Evolutionary conservation across 1,140 invertebrate genomes (phyloP).

Genomic region (Galendromus occidentalis): DNA sequence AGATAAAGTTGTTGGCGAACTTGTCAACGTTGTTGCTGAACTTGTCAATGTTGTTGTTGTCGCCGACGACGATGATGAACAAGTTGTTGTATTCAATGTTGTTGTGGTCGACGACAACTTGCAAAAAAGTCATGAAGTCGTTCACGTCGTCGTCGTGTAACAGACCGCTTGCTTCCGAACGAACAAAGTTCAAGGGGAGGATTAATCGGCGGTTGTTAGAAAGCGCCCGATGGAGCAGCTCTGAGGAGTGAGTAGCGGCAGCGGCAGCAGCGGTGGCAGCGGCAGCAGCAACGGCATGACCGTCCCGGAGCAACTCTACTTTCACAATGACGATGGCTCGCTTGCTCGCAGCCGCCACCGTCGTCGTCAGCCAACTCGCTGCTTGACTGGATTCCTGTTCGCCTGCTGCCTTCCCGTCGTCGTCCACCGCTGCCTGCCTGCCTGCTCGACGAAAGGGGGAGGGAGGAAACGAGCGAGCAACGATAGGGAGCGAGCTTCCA

Average conservation of each 20-base stretch:
- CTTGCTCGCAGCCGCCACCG: background rate
- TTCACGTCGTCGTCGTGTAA: too few relatives aligned
- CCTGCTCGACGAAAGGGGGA: background rate
- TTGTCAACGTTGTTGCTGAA: too few relatives aligned
- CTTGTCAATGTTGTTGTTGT: too few relatives aligned
- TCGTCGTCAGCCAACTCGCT: background rate
- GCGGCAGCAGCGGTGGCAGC: background rate
- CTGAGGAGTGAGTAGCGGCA: background rate
- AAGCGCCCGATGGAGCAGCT: too few relatives aligned
- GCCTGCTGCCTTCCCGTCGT: background rate
- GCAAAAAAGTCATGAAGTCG: too few relatives aligned
- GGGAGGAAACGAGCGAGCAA: background rate
- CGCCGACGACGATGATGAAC: too few relatives aligned
- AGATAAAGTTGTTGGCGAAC: too few relatives aligned
- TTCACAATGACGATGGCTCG: slow-evolving; percentile 1
- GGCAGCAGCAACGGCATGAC: slow-evolving; percentile 8
- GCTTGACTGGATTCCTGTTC: background rate
- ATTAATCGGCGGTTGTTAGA: too few relatives aligned
- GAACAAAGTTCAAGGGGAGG: too few relatives aligned
- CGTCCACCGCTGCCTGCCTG: background rate
- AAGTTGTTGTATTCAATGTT: too few relatives aligned
- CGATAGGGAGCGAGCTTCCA: background rate
- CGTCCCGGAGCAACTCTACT: slow-evolving; percentile 7
- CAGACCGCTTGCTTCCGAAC: too few relatives aligned
- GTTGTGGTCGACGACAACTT: too few relatives aligned